Evolutionary conservation across 1,140 invertebrate species (phyloP), one percentile per base, ranked within the genome.

Genomic region (Coelopa frigida): DNA sequence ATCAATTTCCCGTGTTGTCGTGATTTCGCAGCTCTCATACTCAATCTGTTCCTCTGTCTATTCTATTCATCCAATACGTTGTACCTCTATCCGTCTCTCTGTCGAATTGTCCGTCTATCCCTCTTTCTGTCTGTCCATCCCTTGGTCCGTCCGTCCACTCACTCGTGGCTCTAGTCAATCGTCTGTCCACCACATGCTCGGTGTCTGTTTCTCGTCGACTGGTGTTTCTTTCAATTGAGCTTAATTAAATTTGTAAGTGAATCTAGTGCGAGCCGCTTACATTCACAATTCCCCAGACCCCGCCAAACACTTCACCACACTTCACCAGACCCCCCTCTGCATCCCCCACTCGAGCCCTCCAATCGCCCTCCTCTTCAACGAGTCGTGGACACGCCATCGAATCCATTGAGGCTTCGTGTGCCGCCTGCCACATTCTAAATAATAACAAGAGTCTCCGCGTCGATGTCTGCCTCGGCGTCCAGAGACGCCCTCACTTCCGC

Each of bases 171-270:
- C n/a, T n/a, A n/a, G n/a, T n/a, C n/a, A n/a, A n/a, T n/a, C n/a
- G n/a, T n/a, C n/a, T n/a, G n/a, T n/a, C n/a, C n/a, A n/a, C n/a
- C n/a, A n/a, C n/a, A n/a, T n/a, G n/a, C n/a, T n/a, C n/a, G n/a
- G n/a, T n/a, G n/a, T n/a, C n/a, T n/a, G n/a, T n/a, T n/a, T n/a
- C n/a, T n/a, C n/a, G n/a, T n/a, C n/a, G 36, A 38, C 36, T 61
- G 57, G 60, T 63, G 60, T 63, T 64, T 55, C 60, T 63, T 63
- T 62, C 61, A 65, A 65, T 65, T 65, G 61, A 60, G 54, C 56
- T 65, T 65, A 65, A 65, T 65, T 65, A 65, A 65, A 65, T 65
- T 65, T 65, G 61, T 65, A 65, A 65, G 61, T 60, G 61, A 65
- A 65, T 65, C 61, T 65, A 59, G 61, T 63, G 61, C 61, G 58